Conservation (phyloP, 35 echinoderm and acorn worm species). For the Lytechinus pictus region DNA sequence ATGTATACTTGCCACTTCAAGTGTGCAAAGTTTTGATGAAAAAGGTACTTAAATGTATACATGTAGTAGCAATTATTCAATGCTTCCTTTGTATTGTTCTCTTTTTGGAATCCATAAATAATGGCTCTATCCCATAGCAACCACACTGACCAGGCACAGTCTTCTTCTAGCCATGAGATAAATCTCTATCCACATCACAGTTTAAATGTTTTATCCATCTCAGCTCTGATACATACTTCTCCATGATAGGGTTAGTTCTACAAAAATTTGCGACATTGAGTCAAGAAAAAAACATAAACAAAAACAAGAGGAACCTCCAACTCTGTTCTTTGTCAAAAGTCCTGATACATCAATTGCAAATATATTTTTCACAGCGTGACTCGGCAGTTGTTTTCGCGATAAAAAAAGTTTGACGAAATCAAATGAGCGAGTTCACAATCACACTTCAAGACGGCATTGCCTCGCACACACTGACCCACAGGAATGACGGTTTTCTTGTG, state of each 20-base stretch:
- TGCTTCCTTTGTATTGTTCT: neutral
- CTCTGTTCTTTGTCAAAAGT: slow-evolving; percentile 10
- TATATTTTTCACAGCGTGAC: neutral
- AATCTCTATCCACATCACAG: neutral
- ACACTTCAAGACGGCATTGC: slow-evolving; percentile 23
- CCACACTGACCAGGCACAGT: neutral
- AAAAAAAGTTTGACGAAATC: slow-evolving; percentile 3
- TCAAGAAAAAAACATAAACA: neutral
- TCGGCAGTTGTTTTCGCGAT: slow-evolving; percentile 15
- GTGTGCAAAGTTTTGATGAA: neutral
- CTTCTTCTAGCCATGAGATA: neutral
- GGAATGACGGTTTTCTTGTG: slow-evolving; percentile 17
- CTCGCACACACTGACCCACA: slow-evolving; percentile 33
- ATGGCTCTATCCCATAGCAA: neutral
- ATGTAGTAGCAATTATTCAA: neutral
- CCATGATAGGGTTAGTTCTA: neutral
- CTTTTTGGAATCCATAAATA: neutral
- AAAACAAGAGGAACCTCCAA: neutral
- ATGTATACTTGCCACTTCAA: neutral
- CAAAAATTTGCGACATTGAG: neutral
- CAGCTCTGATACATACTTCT: neutral
- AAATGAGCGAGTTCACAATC: slow-evolving; percentile 1
- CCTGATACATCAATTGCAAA: neutral
- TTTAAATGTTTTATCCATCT: neutral
- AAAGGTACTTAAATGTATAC: neutral